Conservation (phyloP, 37 sponge, comb jelly and placozoan genomes). For the Halichondria panicea region DNA sequence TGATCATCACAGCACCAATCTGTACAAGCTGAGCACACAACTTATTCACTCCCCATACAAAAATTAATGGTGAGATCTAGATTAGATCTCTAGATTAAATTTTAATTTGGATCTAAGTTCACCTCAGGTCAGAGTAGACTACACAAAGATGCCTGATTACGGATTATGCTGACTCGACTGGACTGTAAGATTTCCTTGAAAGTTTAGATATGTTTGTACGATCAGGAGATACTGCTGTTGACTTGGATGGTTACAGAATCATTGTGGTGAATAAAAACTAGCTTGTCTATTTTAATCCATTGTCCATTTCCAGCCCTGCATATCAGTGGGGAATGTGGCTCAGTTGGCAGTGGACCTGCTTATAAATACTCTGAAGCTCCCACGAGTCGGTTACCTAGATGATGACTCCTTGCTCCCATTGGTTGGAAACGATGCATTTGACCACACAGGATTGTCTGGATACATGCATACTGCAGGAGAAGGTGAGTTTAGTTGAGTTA, state of each 20-base stretch:
- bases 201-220: constrained; percentile 11
- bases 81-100: too few relatives aligned
- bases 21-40: too few relatives aligned
- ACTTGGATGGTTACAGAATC: constrained; percentile 18
- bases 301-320: constrained; percentile 43
- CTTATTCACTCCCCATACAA: too few relatives aligned
- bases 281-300: neutral
- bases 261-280: constrained; percentile 11
- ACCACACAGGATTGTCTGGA: constrained; percentile 32
- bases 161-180: too few relatives aligned
- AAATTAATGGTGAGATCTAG: too few relatives aligned
- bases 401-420: constrained; percentile 57
- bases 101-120: too few relatives aligned
- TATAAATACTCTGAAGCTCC: constrained; percentile 45
- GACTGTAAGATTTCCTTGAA: too few relatives aligned
- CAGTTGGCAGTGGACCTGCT: constrained; percentile 69
- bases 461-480: constrained; percentile 54
- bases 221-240: neutral
- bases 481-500: constrained; percentile 13
- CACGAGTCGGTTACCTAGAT: constrained; percentile 50
- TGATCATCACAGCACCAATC: too few relatives aligned
- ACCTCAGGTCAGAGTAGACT: too few relatives aligned
- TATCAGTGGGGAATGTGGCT: constrained; percentile 70
- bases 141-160: too few relatives aligned
- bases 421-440: constrained; percentile 62